Percentiles rank a stretch among this genome's conserved stretches.
phyloP scores from a whole-genome alignment of 2,113 vertebrate genomes.

The Pelecanoides urinatrix region DNA sequence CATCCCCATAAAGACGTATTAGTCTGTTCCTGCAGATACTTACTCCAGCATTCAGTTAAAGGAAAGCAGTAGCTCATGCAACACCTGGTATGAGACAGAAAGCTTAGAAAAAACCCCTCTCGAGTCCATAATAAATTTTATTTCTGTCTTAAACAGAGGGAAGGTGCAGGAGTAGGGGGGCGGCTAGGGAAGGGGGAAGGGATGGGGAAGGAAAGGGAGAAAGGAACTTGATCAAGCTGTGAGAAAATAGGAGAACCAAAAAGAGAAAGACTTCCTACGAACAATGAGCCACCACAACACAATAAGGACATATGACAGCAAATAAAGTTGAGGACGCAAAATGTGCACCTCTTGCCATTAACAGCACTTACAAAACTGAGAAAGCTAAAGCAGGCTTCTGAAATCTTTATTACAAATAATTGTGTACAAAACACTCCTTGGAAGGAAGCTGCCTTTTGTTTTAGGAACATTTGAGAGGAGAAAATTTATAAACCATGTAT shows the following conservation, averaged over 20 bases:
- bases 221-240: not conserved
- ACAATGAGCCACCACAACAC: not conserved
- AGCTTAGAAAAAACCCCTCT: not conserved
- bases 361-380: not conserved
- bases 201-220: not conserved
- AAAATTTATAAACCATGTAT: not conserved
- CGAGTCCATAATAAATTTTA: not conserved
- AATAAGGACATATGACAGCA: not conserved
- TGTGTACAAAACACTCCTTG: not conserved
- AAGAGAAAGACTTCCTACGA: not conserved
- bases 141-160: not conserved
- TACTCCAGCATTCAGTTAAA: constrained; percentile 21
- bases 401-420: not conserved
- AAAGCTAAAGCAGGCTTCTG: not conserved
- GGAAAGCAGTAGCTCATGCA: constrained; percentile 34
- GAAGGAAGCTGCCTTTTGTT: not conserved
- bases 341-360: not conserved
- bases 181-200: not conserved
- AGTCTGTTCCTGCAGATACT: constrained; percentile 1
- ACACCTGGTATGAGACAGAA: constrained; percentile 25
- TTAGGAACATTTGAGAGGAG: not conserved
- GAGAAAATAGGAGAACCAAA: not conserved
- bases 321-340: not conserved
- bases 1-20: not conserved
- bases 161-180: not conserved